Base-by-base conservation (phyloP, 2,888 invertebrate species). In the Odontomyia ornata region DNA sequence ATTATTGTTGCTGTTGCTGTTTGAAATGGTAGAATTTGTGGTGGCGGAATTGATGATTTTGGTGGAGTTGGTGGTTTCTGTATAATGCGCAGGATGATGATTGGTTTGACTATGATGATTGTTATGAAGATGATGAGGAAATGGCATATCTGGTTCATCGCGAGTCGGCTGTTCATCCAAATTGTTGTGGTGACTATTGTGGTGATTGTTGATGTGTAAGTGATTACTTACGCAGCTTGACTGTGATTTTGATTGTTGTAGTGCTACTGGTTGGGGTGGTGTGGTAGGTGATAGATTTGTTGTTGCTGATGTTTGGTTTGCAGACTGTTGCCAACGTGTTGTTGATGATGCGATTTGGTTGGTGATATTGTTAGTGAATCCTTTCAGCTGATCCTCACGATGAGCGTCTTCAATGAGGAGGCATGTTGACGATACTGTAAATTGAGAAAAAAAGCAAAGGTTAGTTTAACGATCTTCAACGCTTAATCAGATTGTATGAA, bases 341-440 rank as follows among this genome's bases (percentile, higher is more conserved):
- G 84, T 84, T 13, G 69, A 21, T 15, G 73, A 73, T 79, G 85
- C 83, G 21, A 77, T 77, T 79, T 87, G 86, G 84, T 85, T 89
- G 13, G 95, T 95, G 81, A 95, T 89, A 21, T 94, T 94, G 72
- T 93, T 94, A 1, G 95, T 94, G 81, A 95, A 94, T 84, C 95
- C 94, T 80, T 94, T 91, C 80, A 95, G 88, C 83, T 94, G 92
- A 82, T 93, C 94, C 83, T 91, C 91, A 28, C 91, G 88, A 78
- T 90, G 89, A 69, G 84, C 85, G 78, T 86, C 85, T 80, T 87
- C 87, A 77, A 87, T 86, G 60, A 86, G 81, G 36, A 87, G 80
- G 77, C 86, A 85, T 62, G 85, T 82, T 78, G 84, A n/a, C n/a
- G n/a, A 83, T n/a, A 84, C 83, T 80, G 83, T 15, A 71, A 52